A percentile compares a stretch with the other conserved stretches of the same genome.
Conservation (phyloP, 2,113 vertebrate genomes). For the Rhabdornis inornatus region DNA sequence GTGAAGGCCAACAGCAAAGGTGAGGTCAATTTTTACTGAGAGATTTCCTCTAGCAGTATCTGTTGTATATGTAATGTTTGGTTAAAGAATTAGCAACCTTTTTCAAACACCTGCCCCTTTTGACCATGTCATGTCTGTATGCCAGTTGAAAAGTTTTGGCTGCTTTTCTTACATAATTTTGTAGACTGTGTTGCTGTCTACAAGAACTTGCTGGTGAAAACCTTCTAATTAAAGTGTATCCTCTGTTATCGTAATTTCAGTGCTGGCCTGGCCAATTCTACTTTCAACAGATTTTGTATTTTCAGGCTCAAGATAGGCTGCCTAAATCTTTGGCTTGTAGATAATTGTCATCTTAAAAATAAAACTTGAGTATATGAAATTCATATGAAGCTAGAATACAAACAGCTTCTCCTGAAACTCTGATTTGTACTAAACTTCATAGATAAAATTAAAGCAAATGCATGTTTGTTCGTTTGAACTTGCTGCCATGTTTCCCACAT, state of each 20-base stretch:
- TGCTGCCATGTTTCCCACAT: not conserved
- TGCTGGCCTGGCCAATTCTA: not conserved
- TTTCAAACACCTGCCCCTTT: not conserved
- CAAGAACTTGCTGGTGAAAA: not conserved
- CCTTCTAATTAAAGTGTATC: not conserved
- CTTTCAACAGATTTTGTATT: constrained; percentile 46
- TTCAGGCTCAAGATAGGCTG: not conserved
- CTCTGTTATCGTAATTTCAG: not conserved
- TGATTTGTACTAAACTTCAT: not conserved
- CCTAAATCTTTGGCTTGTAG: not conserved
- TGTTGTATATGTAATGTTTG: not conserved
- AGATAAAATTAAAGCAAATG: not conserved
- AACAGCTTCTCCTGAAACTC: not conserved
- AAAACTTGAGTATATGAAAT: constrained; percentile 35
- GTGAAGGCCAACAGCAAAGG: not conserved
- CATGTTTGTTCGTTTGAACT: rapidly evolving
- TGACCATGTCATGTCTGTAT: not conserved
- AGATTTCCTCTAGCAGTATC: not conserved
- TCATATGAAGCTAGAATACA: constrained; percentile 12
- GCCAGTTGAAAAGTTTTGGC: not conserved
- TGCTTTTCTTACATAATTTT: not conserved
- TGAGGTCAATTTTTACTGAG: not conserved
- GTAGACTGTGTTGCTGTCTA: not conserved
- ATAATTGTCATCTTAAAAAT: constrained; percentile 12
- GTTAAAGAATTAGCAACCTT: not conserved